Conservation (phyloP, 2,113 vertebrate genomes). For the Hippocampus barbouri region DNA sequence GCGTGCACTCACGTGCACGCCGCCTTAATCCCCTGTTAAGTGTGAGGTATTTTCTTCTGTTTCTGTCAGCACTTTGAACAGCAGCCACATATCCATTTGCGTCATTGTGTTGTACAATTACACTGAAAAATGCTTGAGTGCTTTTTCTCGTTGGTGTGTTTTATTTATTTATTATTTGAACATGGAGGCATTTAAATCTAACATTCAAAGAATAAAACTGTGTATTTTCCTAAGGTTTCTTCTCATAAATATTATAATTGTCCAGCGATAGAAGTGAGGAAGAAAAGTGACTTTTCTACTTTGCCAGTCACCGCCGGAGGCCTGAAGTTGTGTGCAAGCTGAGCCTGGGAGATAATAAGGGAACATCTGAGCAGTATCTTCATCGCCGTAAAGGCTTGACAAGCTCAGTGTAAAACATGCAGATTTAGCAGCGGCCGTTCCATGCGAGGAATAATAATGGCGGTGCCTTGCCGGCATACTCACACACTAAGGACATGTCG, state of each 20-base stretch:
- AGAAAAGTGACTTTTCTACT: slow-evolving; percentile 49
- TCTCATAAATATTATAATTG: slow-evolving; percentile 78
- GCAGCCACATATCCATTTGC: slow-evolving; percentile 74
- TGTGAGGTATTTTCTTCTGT: slow-evolving; percentile 62
- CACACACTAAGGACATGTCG: background rate
- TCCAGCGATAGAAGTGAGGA: slow-evolving; percentile 57
- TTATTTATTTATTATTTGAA: slow-evolving; percentile 52
- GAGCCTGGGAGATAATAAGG: slow-evolving; percentile 51
- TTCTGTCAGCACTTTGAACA: slow-evolving; percentile 72
- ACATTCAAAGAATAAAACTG: slow-evolving; percentile 61
- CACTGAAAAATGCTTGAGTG: slow-evolving; percentile 76
- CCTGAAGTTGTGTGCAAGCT: slow-evolving; percentile 57
- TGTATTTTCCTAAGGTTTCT: slow-evolving; percentile 50
- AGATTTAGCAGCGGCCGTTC: slow-evolving; percentile 48
- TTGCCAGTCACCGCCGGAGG: slow-evolving; percentile 50
- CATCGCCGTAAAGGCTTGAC: slow-evolving; percentile 53
- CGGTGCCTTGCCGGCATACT: slow-evolving; percentile 13
- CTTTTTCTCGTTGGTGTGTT: slow-evolving; percentile 69
- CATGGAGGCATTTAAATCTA: slow-evolving; percentile 25
- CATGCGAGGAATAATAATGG: slow-evolving; percentile 43
- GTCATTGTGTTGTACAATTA: slow-evolving; percentile 76
- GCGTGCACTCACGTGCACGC: slow-evolving; percentile 9
- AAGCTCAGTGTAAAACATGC: slow-evolving; percentile 52
- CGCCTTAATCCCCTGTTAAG: slow-evolving; percentile 61
- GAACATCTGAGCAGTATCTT: slow-evolving; percentile 62